Conservation (phyloP, 2,113 vertebrate species). For the Protobothrops flavoviridis region DNA sequence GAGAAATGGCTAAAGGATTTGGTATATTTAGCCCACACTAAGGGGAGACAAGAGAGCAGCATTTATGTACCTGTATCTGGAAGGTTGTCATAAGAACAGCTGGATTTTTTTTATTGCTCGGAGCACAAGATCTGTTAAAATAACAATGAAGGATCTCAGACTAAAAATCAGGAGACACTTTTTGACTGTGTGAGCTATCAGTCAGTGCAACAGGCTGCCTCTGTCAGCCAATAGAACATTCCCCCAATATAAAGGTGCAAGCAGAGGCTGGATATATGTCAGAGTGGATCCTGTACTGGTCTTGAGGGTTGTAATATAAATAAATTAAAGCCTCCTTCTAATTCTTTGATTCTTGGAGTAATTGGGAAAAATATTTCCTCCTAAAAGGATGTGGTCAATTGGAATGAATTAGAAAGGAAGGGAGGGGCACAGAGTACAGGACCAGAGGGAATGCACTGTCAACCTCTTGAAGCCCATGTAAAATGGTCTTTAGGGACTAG, state of each 20-base stretch:
- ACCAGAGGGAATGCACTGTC: neutral
- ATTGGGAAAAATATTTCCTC: neutral
- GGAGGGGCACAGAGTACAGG: neutral
- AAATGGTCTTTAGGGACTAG: neutral
- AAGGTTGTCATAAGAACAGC: neutral
- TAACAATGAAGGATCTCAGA: neutral
- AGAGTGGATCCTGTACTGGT: neutral
- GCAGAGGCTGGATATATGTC: neutral
- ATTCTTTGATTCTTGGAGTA: neutral
- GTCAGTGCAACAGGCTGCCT: neutral
- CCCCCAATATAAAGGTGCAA: neutral
- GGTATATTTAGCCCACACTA: neutral
- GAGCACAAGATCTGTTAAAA: neutral
- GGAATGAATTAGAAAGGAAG: neutral
- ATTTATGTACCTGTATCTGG: neutral
- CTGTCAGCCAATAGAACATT: neutral
- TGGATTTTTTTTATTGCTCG: neutral
- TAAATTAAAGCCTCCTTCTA: neutral
- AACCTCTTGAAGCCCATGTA: neutral
- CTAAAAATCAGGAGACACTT: neutral
- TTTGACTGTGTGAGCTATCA: neutral
- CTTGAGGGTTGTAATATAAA: neutral
- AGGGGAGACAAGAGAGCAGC: neutral
- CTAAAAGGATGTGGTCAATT: neutral
- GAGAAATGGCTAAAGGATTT: neutral